These are phyloP conservation scores for Leguminivora glycinivorella DNA, from an alignment of 1,140 invertebrate species.

Conservation along the genomic window DNA sequence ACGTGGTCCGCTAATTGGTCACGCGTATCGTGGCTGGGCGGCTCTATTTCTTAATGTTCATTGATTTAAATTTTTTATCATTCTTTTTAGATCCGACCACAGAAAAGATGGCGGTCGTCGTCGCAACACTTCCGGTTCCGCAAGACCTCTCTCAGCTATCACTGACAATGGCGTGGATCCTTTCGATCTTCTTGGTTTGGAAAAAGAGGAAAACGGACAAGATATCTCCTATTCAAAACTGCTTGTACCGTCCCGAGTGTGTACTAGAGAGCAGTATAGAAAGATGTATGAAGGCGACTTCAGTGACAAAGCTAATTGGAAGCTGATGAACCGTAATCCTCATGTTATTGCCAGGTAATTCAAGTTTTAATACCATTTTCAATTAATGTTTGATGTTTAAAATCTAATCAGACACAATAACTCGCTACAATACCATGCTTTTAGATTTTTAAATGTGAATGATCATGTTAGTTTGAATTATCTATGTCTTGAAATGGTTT, in stretches of 20 bases:
- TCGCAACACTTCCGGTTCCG: conserved; percentile 87
- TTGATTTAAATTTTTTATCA: conserved; percentile 53
- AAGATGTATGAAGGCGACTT: conserved; percentile 79
- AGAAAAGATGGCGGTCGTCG: conserved; percentile 88
- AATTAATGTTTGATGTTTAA: background rate
- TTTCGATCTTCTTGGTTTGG: conserved; percentile 90
- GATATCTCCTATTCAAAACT: conserved; percentile 93
- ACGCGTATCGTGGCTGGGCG: background rate
- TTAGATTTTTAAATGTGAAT: background rate
- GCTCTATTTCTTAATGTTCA: background rate
- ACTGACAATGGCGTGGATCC: conserved; percentile 92
- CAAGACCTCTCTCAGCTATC: conserved; percentile 88
- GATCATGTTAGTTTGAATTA: background rate
- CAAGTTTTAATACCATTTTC: background rate
- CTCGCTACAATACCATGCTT: background rate
- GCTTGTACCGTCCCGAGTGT: conserved; percentile 86
- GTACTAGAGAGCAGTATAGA: conserved; percentile 75
- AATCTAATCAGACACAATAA: background rate
- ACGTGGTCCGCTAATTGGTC: background rate
- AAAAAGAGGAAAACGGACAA: conserved; percentile 89
- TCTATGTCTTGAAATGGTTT: background rate
- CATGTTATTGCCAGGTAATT: conserved; percentile 84
- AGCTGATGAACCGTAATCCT: conserved; percentile 74
- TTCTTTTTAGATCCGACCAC: conserved; percentile 82
- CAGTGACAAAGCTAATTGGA: conserved; percentile 75